Evolutionary conservation across 2,888 invertebrate species (phyloP).

Genomic region (Drosophila seclusa): DNA sequence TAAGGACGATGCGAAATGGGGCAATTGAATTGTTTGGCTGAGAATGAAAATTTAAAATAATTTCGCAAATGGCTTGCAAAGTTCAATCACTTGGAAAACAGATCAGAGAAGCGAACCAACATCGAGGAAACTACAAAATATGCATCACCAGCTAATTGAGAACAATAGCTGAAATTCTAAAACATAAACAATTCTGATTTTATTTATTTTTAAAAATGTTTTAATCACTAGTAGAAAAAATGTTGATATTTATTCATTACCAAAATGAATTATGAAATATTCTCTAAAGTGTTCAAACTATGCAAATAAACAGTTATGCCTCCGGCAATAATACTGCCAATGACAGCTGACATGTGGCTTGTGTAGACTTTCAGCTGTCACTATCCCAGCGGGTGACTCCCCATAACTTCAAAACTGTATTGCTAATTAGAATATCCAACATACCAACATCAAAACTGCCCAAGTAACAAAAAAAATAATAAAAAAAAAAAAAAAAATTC

Average conservation of each 20-base stretch:
- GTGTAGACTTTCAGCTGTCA: constrained; percentile 62
- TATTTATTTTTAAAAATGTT: background rate
- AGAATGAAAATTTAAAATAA: constrained; percentile 45
- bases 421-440: constrained; percentile 64
- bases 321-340: constrained; percentile 9
- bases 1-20: constrained; percentile 10
- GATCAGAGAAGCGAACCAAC: constrained; percentile 7
- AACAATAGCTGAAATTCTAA: background rate
- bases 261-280: constrained; percentile 25
- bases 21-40: constrained; percentile 40
- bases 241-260: constrained; percentile 7
- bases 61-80: constrained; percentile 48
- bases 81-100: constrained; percentile 25
- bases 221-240: background rate
- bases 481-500: constrained; percentile 1
- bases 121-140: background rate
- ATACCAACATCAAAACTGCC: constrained; percentile 30
- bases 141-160: background rate
- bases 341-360: constrained; percentile 41
- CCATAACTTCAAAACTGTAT: constrained; percentile 32
- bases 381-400: constrained; percentile 52
- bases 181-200: background rate
- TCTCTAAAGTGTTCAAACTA: constrained; percentile 22
- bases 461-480: constrained; percentile 19
- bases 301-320: constrained; percentile 26